phyloP scores from a whole-genome alignment of 2,888 invertebrate genomes.

The Athetis lepigone region DNA sequence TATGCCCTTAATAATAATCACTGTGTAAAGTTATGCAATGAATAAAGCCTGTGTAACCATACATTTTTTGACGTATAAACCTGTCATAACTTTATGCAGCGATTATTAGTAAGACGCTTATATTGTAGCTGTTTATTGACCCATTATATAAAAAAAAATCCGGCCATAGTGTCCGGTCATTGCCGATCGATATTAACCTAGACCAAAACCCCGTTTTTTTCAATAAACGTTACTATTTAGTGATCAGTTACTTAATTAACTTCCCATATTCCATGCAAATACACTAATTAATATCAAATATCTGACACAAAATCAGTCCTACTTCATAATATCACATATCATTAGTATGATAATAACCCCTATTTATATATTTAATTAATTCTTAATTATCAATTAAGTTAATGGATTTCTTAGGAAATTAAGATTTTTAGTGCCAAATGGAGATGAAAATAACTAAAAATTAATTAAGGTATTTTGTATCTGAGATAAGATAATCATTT shows the following conservation, averaged over 20 bases:
- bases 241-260: conserved; percentile 58
- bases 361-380: conserved; percentile 50
- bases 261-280: conserved; percentile 52
- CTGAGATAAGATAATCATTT: neutral
- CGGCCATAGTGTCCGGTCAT: neutral
- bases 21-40: too few relatives aligned
- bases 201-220: conserved; percentile 8
- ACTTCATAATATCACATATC: conserved; percentile 22
- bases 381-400: conserved; percentile 43
- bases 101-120: too few relatives aligned
- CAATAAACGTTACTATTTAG: conserved; percentile 30
- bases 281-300: conserved; percentile 50
- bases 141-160: too few relatives aligned
- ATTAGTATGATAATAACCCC: conserved; percentile 51
- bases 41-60: too few relatives aligned
- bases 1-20: too few relatives aligned
- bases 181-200: neutral
- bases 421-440: conserved; percentile 39
- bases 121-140: too few relatives aligned
- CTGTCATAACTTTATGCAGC: too few relatives aligned
- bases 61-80: too few relatives aligned
- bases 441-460: conserved; percentile 29
- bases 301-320: conserved; percentile 22
- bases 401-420: conserved; percentile 43
- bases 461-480: conserved; percentile 4